Base-by-base conservation (phyloP, 2,888 invertebrate species). In the Oxyscelio sp. region DNA sequence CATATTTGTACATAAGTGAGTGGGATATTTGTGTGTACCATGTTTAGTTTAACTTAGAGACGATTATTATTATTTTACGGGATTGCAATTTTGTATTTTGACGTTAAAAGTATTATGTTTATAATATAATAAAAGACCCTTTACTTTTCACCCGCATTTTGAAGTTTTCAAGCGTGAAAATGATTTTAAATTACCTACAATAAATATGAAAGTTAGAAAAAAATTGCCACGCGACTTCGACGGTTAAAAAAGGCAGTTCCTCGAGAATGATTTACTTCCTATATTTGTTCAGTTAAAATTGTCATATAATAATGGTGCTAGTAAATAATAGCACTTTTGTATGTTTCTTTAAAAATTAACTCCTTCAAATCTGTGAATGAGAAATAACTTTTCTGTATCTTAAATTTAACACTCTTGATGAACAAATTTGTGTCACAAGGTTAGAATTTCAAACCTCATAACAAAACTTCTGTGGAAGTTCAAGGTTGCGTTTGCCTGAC, bases 91-190 rank as follows among this genome's bases (percentile, higher is more conserved):
- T n/a, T n/a, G n/a, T n/a, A n/a, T n/a, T n/a, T n/a, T n/a, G n/a
- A n/a, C n/a, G n/a, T n/a, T n/a, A n/a, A n/a, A n/a, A n/a, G n/a
- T n/a, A n/a, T n/a, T n/a, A n/a, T n/a, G n/a, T n/a, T n/a, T n/a
- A n/a, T 52, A 73, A 61, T 61, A 73, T 73, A 73, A 73, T 73
- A 40, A 73, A 61, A 17, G 61, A 61, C 52, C 73, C 73, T 61
- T 73, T 73, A 48, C 73, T 61, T 61, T 40, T 73, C 27, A 9
- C 24, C n/a, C n/a, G 61, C 22, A 19, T 34, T 34, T 61, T 48
- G 21, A 38, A 19, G n/a, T 17, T 52, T 52, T 50, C 11, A 40
- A 59, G 50, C 50, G 19, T 61, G 50, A 61, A 73, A 61, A 27
- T 40, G 40, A 58, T 45, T 19, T 43, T 27, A 43, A 73, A 73